phyloP scores from a whole-genome alignment of 2,888 invertebrate species.

The Chironomus tentans region DNA sequence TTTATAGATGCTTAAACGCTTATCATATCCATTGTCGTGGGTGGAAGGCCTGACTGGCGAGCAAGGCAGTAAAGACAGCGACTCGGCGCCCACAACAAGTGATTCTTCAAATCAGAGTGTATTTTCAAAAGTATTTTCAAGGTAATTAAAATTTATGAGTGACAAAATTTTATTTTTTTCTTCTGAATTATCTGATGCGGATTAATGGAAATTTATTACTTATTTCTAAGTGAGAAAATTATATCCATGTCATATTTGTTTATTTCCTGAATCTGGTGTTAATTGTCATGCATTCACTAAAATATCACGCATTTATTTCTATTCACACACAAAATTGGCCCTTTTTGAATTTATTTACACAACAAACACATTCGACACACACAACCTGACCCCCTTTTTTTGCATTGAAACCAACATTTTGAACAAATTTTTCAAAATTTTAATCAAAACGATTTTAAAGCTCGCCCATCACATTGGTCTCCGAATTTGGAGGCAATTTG shows the following conservation, averaged over 20 bases:
- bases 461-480: constrained; percentile 88
- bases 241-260: not conserved
- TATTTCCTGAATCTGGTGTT: not conserved
- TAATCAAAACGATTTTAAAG: constrained; percentile 42
- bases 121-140: constrained; percentile 86
- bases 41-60: constrained; percentile 82
- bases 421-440: constrained; percentile 2
- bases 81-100: constrained; percentile 43
- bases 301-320: not conserved
- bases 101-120: constrained; percentile 61
- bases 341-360: not conserved
- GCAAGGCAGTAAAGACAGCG: constrained; percentile 44
- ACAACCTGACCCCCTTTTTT: not conserved
- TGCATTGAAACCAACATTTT: not conserved
- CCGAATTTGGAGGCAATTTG: constrained; percentile 88
- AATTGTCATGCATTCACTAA: not conserved
- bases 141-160: constrained; percentile 46
- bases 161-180: not conserved
- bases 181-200: too few species aligned
- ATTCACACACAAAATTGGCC: not conserved
- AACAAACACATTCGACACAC: not conserved
- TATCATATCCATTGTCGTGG: constrained; percentile 86
- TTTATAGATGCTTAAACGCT: constrained; percentile 78
- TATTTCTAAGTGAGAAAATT: too few species aligned
- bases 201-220: too few species aligned